Percentiles rank a stretch among this genome's conserved stretches.
phyloP scores from a whole-genome alignment of 1,140 invertebrate species.

The Hylaeus volcanicus region DNA sequence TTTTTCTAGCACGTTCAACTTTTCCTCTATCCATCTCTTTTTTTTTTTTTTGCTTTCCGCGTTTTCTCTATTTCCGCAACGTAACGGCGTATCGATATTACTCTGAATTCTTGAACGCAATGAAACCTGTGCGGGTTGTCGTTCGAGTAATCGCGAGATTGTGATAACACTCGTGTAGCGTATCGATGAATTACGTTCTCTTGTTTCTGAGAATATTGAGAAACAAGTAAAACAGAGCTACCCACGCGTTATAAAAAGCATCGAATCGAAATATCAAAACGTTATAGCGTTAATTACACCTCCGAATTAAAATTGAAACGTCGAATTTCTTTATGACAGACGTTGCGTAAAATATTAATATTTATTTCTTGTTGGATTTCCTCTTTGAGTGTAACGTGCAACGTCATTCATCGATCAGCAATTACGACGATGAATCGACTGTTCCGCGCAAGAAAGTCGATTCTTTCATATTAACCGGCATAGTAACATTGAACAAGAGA shows the following conservation, averaged over 20 bases:
- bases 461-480: background rate
- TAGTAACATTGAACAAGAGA: too few species aligned
- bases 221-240: background rate
- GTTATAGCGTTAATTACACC: background rate
- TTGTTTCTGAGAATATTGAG: background rate
- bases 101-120: slow-evolving; percentile 22
- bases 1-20: background rate
- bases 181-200: slow-evolving; percentile 13
- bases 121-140: slow-evolving; percentile 6
- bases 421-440: background rate
- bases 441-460: background rate
- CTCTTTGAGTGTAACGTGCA: background rate
- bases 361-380: background rate
- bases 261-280: too few species aligned
- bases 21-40: background rate
- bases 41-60: background rate
- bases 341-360: background rate
- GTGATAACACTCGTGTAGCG: background rate
- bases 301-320: background rate
- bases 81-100: slow-evolving; percentile 21
- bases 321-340: background rate
- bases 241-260: too few species aligned
- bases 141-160: background rate
- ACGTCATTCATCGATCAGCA: background rate
- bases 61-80: background rate